Percentiles rank a stretch among this genome's conserved stretches.
phyloP scores from a whole-genome alignment of 2,113 vertebrate genomes.

The Hyperopisus bebe region DNA sequence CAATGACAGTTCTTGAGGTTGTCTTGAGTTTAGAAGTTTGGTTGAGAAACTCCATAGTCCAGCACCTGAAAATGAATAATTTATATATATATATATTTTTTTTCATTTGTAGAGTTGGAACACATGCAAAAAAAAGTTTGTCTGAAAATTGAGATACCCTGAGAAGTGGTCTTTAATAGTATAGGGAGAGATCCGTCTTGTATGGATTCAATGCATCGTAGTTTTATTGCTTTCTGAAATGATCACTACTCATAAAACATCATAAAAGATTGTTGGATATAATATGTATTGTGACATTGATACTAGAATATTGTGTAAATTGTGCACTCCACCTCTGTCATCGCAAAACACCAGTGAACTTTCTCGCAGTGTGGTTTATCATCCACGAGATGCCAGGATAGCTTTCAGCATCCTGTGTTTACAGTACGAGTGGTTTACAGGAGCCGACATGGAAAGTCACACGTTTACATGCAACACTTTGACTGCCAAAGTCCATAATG shows the following conservation, averaged over 20 bases:
- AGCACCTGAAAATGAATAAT: neutral
- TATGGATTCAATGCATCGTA: neutral
- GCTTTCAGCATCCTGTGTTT: neutral
- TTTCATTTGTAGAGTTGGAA: neutral
- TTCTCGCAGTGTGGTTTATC: neutral
- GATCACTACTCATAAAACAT: neutral
- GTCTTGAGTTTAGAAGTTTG: neutral
- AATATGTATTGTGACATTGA: slow-evolving; percentile 1
- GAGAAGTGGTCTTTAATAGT: neutral
- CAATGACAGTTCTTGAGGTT: neutral
- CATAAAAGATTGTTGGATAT: neutral
- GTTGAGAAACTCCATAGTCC: neutral
- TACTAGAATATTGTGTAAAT: neutral
- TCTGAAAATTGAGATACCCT: neutral
- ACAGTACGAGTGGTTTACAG: slow-evolving; percentile 4
- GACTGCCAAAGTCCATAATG: neutral
- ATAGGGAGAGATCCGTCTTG: neutral
- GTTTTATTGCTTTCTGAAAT: neutral
- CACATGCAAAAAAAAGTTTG: neutral
- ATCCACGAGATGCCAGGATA: neutral
- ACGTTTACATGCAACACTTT: neutral
- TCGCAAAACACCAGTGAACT: neutral
- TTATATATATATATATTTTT: neutral
- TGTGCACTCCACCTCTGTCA: neutral
- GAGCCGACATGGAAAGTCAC: neutral